Base-by-base conservation (phyloP, 1,140 invertebrate genomes). In the Sycophila sp. region DNA sequence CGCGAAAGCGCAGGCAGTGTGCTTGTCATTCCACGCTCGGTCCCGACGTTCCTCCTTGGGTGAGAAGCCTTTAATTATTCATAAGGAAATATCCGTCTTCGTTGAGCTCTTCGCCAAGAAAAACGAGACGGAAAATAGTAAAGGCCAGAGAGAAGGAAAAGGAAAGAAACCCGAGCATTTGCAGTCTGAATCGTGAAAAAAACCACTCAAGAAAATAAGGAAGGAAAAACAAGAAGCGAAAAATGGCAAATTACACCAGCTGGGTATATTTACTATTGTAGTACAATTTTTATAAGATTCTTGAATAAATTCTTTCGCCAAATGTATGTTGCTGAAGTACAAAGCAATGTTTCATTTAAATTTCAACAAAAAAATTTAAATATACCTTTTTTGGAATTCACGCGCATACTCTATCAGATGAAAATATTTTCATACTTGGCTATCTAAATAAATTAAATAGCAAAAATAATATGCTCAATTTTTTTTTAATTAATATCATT, bases 191-290 rank as follows among this genome's bases (percentile, higher is more conserved):
- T 76, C 63, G 45, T 62, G 67, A 70, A 69, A 71, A n/a, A 66
- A 74, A 69, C 73, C 72, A 73, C 72, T 76, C 74, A 66, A 38
- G 75, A 71, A 73, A 75, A 71, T 75, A 59, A 58, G 55, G 65
- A 53, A 62, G 38, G 62, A 59, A 67, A 62, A 71, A 67, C 51
- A 73, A 69, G 58, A 72, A 64, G 65, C 70, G 70, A 59, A 32
- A 51, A 63, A 60, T 38, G 45, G 7, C 30, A 30, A 60, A 60
- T 60, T 60, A 45, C 10, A 26, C 2, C 11, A 15, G 26, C 10
- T 26, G 11, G 22, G 58, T 60, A 30, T 45, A 60, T 60, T 60
- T 8, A 17, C 38, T 42, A 45, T 60, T 30, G 40, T 30, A 5
- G 2, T 45, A 7, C 17, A 58, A 11, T 38, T 38, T 58, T 40